Percentiles rank a stretch among this genome's conserved stretches.
phyloP scores from a whole-genome alignment of 2,888 invertebrate genomes.

The Sicus ferrugineus region DNA sequence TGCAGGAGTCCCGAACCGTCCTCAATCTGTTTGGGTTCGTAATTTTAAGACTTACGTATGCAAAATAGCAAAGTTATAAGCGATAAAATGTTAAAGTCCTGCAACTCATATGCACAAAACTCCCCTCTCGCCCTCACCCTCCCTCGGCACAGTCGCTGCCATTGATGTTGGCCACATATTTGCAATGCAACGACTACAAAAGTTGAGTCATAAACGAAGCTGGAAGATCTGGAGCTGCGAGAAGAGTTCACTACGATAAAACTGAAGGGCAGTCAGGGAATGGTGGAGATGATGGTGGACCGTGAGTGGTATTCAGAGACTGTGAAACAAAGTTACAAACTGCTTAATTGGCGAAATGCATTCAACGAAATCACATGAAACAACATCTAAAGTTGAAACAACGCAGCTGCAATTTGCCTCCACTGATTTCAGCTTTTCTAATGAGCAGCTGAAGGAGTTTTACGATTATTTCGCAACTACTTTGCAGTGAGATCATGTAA shows the following conservation, averaged over 20 bases:
- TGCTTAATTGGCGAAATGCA: slow-evolving; percentile 55
- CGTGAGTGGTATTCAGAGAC: no score
- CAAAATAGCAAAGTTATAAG: no score
- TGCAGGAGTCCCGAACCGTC: no score
- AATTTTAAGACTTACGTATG: no score
- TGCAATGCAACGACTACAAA: slow-evolving; percentile 22
- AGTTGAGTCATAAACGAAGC: neutral
- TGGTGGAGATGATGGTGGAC: slow-evolving; percentile 48
- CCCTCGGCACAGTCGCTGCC: neutral
- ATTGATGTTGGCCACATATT: slow-evolving; percentile 4
- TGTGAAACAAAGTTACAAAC: slow-evolving; percentile 55
- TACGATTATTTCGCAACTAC: no score
- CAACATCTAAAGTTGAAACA: no score
- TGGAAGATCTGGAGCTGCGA: neutral
- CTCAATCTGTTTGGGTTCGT: no score
- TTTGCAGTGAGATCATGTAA: no score
- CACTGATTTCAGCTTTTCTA: no score
- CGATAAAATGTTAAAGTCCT: neutral
- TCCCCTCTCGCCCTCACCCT: neutral
- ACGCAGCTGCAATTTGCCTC: no score
- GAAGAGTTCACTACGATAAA: neutral
- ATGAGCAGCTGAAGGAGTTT: no score
- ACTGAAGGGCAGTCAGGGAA: neutral
- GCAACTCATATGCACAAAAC: slow-evolving; percentile 3
- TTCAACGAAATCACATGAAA: no score